Base-by-base conservation (phyloP, 2,888 invertebrate genomes). In the Melinaea menophilus region DNA sequence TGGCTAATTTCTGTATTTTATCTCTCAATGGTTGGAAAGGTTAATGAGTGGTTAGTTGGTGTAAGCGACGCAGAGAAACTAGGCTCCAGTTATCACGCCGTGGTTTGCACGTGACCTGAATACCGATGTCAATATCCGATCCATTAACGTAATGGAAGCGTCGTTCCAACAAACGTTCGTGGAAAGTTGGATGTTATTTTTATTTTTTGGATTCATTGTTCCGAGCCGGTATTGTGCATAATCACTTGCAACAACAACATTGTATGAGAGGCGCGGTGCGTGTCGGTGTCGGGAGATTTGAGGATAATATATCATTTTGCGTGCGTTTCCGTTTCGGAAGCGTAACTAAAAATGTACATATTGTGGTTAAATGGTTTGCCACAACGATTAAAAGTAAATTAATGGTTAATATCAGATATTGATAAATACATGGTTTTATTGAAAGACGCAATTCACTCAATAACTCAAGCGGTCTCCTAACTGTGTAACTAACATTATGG, bases 401-500 rank as follows among this genome's bases (percentile, higher is more conserved):
- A 55, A 12, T n/a, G 13, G 47, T 4, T 41, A 33, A 5, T 54
- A 61, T 61, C 5, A 37, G 37, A 55, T 60, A 12, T 55, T 45
- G 74, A 82, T 81, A 76, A 81, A 80, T 81, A 72, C 73, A 65
- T 75, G 71, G 70, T 76, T 78, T 76, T 75, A 77, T 77, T 72
- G 69, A 66, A 74, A 81, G 79, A 80, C 79, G 79, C 81, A 81
- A 76, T 80, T 77, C 68, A 65, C 73, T 22, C 22, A 22, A 84
- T 88, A 86, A 86, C 87, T 88, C 85, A 86, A 83, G 72, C 72
- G 70, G 75, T 75, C 79, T 86, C 87, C 81, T 80, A 79, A 77
- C 71, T 72, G 74, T 22, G 22, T 22, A 22, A 22, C 22, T 22
- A 22, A 22, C 76, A 72, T 69, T 73, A 67, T 70, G 64, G 66